Evolutionary conservation across 2,113 vertebrate species (phyloP), one percentile per base, ranked within the genome.

Genomic region (Hyaena hyaena): DNA sequence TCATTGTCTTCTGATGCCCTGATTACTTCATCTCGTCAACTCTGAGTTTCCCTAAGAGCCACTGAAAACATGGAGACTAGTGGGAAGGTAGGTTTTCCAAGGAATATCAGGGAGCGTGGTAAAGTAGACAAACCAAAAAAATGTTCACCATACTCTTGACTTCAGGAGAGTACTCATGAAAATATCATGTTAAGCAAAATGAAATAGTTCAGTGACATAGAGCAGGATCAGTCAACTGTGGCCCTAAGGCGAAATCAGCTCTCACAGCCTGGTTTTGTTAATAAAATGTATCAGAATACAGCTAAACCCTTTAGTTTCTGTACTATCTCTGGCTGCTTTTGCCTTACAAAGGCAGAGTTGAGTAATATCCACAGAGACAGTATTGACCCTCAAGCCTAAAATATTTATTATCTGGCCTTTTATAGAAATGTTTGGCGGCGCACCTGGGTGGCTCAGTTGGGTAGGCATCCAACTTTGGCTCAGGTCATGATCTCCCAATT

Each of bases 201-300:
- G 66, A 82, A 95, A 63, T 55, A 55, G 21, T 94, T 94, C 45
- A 55, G 43, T 96, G 63, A 76, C 61, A 55, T 1, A 83, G 19
- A 84, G 8, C 16, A 74, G 4, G 11, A 3, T 88, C 45, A 45
- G 4, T 84, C 53, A 74, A 11, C 33, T 48, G 0, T 23, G 15
- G 5, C 9, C 23, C 0, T 31, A 31, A 12, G 53, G 5, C 2
- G 58, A 35, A 68, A 68, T 69, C 5, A 93, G 4, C 24, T 5
- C 16, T 9, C 10, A 2, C 1, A 66, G 24, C 16, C 58, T 50
- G 3, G 31, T 74, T 85, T 69, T 77, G 19, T 82, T 69, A 74
- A 77, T 77, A 88, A 94, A 94, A 33, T 90, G 76, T 81, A 50
- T 73, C 90, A 80, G n/a, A 82, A 45, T 7, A 80, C 61, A 83